Conservation (phyloP, 2,797 vertebrate genomes). For the Sebastes jordani region DNA sequence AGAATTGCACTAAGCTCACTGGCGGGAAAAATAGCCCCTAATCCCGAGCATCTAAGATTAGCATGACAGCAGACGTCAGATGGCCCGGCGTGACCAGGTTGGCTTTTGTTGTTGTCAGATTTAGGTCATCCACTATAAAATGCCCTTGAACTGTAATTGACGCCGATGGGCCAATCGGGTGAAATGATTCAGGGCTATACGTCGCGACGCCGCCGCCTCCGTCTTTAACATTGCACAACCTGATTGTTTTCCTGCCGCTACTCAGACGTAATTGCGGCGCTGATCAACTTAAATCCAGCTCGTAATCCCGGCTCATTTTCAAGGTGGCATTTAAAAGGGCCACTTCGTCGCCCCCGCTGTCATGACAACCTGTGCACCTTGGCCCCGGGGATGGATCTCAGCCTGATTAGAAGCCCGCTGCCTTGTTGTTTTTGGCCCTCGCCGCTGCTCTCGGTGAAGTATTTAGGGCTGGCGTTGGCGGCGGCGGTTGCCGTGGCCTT, state of each 20-base stretch:
- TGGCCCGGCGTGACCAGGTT: constrained; percentile 77
- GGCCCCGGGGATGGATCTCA: constrained; percentile 47
- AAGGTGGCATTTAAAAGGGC: constrained; percentile 63
- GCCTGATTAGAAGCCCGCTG: constrained; percentile 48
- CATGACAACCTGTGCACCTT: constrained; percentile 61
- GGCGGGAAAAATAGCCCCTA: constrained; percentile 76
- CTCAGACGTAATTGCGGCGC: constrained; percentile 32
- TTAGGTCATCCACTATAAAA: constrained; percentile 78
- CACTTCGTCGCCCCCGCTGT: constrained; percentile 52
- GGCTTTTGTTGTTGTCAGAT: constrained; percentile 80
- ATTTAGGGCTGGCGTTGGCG: constrained; percentile 58
- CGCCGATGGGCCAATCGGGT: constrained; percentile 50
- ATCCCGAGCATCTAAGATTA: constrained; percentile 82
- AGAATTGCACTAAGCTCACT: constrained; percentile 62
- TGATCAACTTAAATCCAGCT: constrained; percentile 49
- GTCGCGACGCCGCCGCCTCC: neutral
- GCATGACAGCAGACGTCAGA: constrained; percentile 79
- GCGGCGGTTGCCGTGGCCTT: constrained; percentile 56
- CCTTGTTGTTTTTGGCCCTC: constrained; percentile 57
- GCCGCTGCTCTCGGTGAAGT: constrained; percentile 45
- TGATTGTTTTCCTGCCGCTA: constrained; percentile 32
- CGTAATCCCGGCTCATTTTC: constrained; percentile 68
- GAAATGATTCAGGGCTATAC: constrained; percentile 21
- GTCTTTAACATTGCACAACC: neutral
- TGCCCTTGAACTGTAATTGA: constrained; percentile 73